Percentiles rank a stretch among this genome's conserved stretches.
phyloP scores from a whole-genome alignment of 1,140 invertebrate genomes.

The Drosophila arizonae region DNA sequence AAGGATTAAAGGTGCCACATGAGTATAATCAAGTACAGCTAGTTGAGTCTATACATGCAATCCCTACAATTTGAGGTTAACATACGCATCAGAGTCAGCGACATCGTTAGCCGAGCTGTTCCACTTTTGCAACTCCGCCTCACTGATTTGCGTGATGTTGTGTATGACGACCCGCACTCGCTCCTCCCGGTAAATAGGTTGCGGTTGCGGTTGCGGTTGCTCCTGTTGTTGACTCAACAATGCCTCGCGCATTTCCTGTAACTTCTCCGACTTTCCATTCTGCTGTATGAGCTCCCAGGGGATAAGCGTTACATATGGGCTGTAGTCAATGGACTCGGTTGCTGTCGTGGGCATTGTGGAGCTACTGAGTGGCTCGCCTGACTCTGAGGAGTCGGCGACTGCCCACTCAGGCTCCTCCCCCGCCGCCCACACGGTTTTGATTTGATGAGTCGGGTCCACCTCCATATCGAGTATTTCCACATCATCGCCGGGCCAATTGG shows the following conservation, averaged over 20 bases:
- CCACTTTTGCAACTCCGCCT: constrained; percentile 72
- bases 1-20: not conserved
- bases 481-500: constrained; percentile 54
- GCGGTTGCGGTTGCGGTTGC: constrained; percentile 4
- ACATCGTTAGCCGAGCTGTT: constrained; percentile 42
- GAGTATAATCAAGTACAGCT: not conserved
- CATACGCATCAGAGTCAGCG: constrained; percentile 58
- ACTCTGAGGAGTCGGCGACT: constrained; percentile 55
- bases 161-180: constrained; percentile 83
- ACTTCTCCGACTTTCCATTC: constrained; percentile 73
- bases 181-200: constrained; percentile 57
- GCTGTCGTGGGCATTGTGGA: constrained; percentile 29
- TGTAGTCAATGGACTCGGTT: constrained; percentile 55
- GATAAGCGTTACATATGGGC: constrained; percentile 69
- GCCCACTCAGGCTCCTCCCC: constrained; percentile 63
- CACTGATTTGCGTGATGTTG: constrained; percentile 82
- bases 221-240: constrained; percentile 61
- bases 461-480: constrained; percentile 72
- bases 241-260: constrained; percentile 63
- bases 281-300: constrained; percentile 79
- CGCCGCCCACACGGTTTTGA: constrained; percentile 49
- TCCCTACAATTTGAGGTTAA: constrained; percentile 80
- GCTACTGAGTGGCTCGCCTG: constrained; percentile 14
- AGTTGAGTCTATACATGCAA: not conserved
- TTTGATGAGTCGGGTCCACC: constrained; percentile 46